Conservation (phyloP, 2,888 invertebrate species). For the Anthrax anthrax region DNA sequence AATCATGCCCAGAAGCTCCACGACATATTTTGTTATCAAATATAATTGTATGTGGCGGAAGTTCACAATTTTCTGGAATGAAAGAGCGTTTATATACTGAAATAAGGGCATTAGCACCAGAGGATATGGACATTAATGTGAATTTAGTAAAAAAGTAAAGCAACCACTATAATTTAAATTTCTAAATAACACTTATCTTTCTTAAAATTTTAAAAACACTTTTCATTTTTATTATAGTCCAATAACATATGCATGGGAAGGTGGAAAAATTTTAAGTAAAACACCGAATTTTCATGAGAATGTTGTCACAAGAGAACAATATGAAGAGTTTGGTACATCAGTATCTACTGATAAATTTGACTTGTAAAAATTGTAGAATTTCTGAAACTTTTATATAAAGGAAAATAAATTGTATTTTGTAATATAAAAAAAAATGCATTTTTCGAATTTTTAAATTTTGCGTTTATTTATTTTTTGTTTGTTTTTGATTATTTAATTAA, state of each 20-base stretch:
- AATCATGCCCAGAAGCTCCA: conserved; percentile 55
- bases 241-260: conserved; percentile 75
- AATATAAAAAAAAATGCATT: too few species aligned
- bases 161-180: too few species aligned
- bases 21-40: conserved; percentile 66
- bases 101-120: conserved; percentile 61
- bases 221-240: conserved; percentile 42
- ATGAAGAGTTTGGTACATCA: conserved; percentile 70
- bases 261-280: conserved; percentile 61
- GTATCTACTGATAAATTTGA: conserved; percentile 8
- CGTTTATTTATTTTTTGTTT: too few species aligned
- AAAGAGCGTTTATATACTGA: conserved; percentile 62
- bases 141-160: conserved; percentile 51
- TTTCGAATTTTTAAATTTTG: too few species aligned
- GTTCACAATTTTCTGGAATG: conserved; percentile 69
- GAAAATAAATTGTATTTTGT: too few species aligned
- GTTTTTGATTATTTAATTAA: too few species aligned
- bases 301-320: conserved; percentile 69
- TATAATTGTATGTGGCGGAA: conserved; percentile 74
- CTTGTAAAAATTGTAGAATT: conserved; percentile 4
- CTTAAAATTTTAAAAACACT: not conserved
- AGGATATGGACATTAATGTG: conserved; percentile 63
- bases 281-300: conserved; percentile 58
- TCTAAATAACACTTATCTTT: not conserved
- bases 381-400: too few species aligned